Evolutionary conservation across 2,888 invertebrate species (phyloP), one percentile per base, ranked within the genome.

Genomic region (Sarcophaga variegata): DNA sequence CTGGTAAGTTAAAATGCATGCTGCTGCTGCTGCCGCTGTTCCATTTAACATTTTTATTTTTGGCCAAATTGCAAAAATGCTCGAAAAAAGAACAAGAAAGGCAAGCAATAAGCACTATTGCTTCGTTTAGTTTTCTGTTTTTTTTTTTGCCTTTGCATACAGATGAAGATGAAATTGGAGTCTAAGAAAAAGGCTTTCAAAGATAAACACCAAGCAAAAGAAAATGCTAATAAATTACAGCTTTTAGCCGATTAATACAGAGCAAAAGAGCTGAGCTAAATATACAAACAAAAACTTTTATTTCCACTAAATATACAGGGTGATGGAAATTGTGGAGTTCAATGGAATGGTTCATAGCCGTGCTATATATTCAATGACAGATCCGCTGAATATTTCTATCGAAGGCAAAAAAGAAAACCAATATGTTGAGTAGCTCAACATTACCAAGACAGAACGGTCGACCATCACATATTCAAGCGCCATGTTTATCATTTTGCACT

Each of bases 191-290:
- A 78, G 77, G 67, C 75, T 77, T 83, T 80, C 79, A 80, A 63
- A 86, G 88, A 88, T 88, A 88, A 88, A 88, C 85, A 86, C 88
- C 76, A 80, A 81, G 84, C 79, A 76, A 87, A 79, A 20, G 75
- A 81, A 87, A 79, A 84, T 84, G 81, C 87, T 87, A 84, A 87
- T 87, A 87, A 87, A 87, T 87, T 87, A 87, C 81, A 84, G 82
- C 82, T 86, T 84, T 88, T 86, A 86, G 88, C 81, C 88, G 88
- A 88, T 88, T 84, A 88, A 86, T 83, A 63, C 74, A 59, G 62
- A 81, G 47, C 71, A 84, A 84, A 81, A 83, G 49, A 79, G 83
- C 87, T 84, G 81, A 87, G 83, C 78, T 72, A 80, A 83, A 82
- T 67, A 74, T 63, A 71, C 83, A 78, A 83, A 80, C 66, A 54